phyloP scores from a whole-genome alignment of 2,113 vertebrate genomes.

The Pseudonaja textilis region DNA sequence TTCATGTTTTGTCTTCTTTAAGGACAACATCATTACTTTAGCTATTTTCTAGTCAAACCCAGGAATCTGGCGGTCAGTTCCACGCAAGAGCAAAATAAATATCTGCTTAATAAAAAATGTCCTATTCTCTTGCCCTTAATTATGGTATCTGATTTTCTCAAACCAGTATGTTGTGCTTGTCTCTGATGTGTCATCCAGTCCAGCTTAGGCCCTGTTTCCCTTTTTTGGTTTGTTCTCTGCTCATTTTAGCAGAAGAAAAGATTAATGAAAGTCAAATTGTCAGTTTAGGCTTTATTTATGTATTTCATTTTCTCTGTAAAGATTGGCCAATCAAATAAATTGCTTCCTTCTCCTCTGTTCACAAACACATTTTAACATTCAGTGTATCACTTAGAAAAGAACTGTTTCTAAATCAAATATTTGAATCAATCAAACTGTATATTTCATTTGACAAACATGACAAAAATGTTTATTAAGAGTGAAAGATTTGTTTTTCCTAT shows the following conservation, averaged over 20 bases:
- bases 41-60: background rate
- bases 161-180: background rate
- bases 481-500: background rate
- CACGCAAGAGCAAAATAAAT: conserved; percentile 10
- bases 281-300: conserved; percentile 5
- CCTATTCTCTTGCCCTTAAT: conserved; percentile 20
- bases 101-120: conserved; percentile 18
- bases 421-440: background rate
- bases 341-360: background rate
- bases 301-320: conserved; percentile 4
- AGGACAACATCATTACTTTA: background rate
- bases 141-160: conserved; percentile 7
- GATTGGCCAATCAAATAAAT: background rate
- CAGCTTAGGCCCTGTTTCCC: background rate
- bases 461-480: background rate
- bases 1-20: background rate
- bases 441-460: background rate
- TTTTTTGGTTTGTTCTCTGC: conserved; percentile 3
- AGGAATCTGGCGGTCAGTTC: background rate
- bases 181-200: conserved; percentile 6
- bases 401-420: conserved; percentile 4
- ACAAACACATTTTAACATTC: background rate
- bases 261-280: conserved; percentile 11
- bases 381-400: background rate
- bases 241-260: conserved; percentile 7